phyloP scores from a whole-genome alignment of 92 coral and sea anemone species.

The Anthopleura xanthogrammica region DNA sequence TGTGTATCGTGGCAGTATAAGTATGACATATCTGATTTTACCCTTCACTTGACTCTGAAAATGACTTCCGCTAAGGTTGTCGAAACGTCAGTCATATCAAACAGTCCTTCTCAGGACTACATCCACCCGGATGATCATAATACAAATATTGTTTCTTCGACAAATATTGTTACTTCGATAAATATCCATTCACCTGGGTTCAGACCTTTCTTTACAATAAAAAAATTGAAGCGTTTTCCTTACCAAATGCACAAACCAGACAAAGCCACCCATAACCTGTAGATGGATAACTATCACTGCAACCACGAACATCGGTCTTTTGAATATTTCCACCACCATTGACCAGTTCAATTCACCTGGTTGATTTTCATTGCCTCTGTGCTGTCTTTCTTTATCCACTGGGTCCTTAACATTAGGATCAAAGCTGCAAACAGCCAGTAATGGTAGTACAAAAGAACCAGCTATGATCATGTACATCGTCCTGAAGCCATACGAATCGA shows the following conservation, averaged over 20 bases:
- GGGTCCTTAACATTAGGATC: conserved; percentile 10
- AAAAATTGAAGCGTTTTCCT: neutral
- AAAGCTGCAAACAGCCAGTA: neutral
- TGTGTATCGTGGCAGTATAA: no score
- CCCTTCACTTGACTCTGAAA: no score
- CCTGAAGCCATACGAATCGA: conserved; percentile 20
- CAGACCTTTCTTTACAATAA: no score
- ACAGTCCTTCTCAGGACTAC: no score
- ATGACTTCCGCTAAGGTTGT: no score
- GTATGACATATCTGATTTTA: no score
- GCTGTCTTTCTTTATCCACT: neutral
- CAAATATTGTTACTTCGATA: no score
- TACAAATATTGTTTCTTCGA: no score
- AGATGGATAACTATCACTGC: neutral
- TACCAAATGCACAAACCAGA: conserved; percentile 22
- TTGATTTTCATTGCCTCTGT: neutral
- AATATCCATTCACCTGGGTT: no score
- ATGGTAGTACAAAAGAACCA: conserved; percentile 4
- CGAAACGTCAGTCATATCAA: no score
- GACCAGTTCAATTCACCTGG: neutral
- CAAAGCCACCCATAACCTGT: neutral
- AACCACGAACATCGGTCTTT: conserved; percentile 5
- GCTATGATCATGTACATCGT: conserved; percentile 25
- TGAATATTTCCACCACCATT: neutral
- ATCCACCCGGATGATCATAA: no score